A percentile compares a stretch with the other conserved stretches of the same genome.
Conservation (phyloP, 2,113 vertebrate genomes). For the Melanotaenia duboulayi region DNA sequence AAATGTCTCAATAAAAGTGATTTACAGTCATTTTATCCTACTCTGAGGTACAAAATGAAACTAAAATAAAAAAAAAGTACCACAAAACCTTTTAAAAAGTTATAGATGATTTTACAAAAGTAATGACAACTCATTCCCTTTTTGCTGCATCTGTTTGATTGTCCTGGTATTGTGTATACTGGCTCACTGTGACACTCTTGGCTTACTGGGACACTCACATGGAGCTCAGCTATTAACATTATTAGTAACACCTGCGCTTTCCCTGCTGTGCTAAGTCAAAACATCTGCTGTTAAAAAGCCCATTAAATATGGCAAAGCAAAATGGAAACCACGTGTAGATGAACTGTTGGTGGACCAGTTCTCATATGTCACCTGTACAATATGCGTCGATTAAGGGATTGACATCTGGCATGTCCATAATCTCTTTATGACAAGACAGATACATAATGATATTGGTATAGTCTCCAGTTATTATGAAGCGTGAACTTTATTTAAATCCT, state of each 20-base stretch:
- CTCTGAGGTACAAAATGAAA: not conserved
- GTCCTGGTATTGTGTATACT: not conserved
- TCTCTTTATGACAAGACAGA: too few species aligned
- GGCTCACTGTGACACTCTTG: not conserved
- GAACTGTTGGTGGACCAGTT: not conserved
- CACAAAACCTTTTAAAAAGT: not conserved
- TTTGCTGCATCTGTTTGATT: not conserved
- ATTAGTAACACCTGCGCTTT: constrained; percentile 25
- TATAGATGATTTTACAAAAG: not conserved
- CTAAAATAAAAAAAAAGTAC: not conserved
- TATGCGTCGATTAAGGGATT: not conserved
- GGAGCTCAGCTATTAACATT: constrained; percentile 1
- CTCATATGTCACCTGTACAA: not conserved
- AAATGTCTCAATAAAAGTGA: not conserved
- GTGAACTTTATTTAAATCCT: too few species aligned
- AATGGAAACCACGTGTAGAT: constrained; percentile 6
- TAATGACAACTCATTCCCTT: not conserved
- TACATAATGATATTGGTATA: too few species aligned
- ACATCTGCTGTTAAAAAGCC: not conserved
- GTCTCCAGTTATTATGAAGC: too few species aligned
- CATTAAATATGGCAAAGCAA: not conserved
- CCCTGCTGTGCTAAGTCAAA: not conserved
- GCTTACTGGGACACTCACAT: not conserved
- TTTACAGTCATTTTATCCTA: not conserved
- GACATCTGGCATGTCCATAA: not conserved